phyloP scores from a whole-genome alignment of 2,113 vertebrate genomes.

The Saimiri boliviensis region DNA sequence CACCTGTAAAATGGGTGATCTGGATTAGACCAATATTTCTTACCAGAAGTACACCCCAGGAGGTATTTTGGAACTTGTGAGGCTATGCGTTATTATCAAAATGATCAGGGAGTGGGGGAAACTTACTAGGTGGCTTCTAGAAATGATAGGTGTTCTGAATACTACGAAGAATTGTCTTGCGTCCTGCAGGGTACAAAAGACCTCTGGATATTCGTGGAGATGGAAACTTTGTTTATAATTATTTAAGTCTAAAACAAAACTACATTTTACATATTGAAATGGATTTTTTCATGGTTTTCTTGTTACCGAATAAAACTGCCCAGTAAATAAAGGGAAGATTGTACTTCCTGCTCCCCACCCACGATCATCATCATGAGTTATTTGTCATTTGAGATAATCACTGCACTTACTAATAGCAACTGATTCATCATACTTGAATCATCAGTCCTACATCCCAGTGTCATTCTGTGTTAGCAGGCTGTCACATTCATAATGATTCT shows the following conservation, averaged over 20 bases:
- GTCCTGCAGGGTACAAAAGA: background rate
- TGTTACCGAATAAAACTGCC: background rate
- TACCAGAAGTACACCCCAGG: background rate
- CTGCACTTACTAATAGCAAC: background rate
- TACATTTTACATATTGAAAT: background rate
- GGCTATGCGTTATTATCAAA: background rate
- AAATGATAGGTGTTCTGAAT: background rate
- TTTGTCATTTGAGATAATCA: constrained; percentile 10
- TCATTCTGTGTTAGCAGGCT: background rate
- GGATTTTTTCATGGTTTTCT: background rate
- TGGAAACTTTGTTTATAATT: constrained; percentile 43
- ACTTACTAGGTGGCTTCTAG: background rate
- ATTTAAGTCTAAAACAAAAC: background rate
- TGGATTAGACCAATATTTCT: background rate
- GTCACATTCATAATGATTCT: background rate
- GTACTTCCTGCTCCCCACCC: background rate
- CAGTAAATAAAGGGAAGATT: background rate
- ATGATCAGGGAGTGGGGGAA: background rate
- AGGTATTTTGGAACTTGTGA: constrained; percentile 33
- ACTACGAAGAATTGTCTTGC: background rate
- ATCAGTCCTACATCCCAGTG: background rate
- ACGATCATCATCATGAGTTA: background rate
- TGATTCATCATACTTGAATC: background rate
- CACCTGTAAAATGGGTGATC: constrained; percentile 21
- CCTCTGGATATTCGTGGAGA: background rate